Percentiles rank a stretch among this genome's conserved stretches.
These are phyloP conservation scores for Chascanopsetta lugubris DNA, from an alignment of 2,113 vertebrate species.

Conservation along the genomic window DNA sequence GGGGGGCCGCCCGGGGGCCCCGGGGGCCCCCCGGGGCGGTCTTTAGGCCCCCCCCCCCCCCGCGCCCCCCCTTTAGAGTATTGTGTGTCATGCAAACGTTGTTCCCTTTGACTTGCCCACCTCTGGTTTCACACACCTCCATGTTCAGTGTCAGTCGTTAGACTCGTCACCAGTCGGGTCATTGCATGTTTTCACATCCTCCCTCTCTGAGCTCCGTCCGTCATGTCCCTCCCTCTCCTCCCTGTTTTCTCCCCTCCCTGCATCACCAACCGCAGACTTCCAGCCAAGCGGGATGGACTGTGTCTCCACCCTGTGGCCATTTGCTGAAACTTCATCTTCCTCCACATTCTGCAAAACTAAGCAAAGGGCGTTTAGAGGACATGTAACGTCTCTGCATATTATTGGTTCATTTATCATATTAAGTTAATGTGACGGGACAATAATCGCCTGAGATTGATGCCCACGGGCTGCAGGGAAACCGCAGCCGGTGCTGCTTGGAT, in stretches of 20 bases:
- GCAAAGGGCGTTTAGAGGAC: conserved; percentile 56
- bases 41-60: too few relatives aligned
- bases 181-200: not conserved
- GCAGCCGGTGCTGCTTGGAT: not conserved
- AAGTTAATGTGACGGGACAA: conserved; percentile 45
- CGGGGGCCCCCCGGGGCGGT: too few relatives aligned
- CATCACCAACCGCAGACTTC: not conserved
- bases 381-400: conserved; percentile 29
- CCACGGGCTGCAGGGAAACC: conserved; percentile 15
- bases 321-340: conserved; percentile 1
- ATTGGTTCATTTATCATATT: conserved; percentile 55
- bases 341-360: conserved; percentile 12
- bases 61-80: too few relatives aligned
- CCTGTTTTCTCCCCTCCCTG: not conserved
- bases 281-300: not conserved
- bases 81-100: not conserved
- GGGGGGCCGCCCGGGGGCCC: too few relatives aligned
- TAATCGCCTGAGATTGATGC: conserved; percentile 41
- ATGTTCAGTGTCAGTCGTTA: not conserved
- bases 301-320: conserved; percentile 32
- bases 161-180: not conserved
- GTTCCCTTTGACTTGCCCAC: not conserved
- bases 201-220: not conserved
- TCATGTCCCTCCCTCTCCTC: not conserved
- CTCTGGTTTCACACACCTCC: not conserved